Base-by-base conservation (phyloP, 2,113 vertebrate genomes). In the Chionomys nivalis region DNA sequence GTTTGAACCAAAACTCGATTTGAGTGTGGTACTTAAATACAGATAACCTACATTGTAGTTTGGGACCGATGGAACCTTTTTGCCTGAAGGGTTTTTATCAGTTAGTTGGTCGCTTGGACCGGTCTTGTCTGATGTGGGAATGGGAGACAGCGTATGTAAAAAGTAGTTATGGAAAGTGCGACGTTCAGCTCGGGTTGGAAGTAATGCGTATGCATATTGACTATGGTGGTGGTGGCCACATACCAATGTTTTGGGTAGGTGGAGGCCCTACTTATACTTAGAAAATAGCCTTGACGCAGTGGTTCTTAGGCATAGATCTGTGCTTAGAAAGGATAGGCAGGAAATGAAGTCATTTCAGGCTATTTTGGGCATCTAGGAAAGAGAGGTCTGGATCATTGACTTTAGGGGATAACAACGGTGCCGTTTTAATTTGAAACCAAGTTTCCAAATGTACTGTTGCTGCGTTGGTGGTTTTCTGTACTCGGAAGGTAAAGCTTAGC, bases 371-470 rank as follows among this genome's bases (percentile, higher is more conserved):
- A 47, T 91, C 81, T 75, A 14, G 77, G 90, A 70, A 17, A 36
- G 49, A 26, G 55, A 68, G 55, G 79, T 23, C 55, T 31, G 55
- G 66, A 47, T 55, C 36, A 10, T 90, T 66, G 63, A 16, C 75
- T 65, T 24, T 7, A 31, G 10, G 68, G 33, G 26, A 21, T 55
- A 65, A 33, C 23, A 24, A 39, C 17, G 1, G 21, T 44, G 14
- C 26, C 33, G 73, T 70, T 96, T 90, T 4, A 73, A 39, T 85
- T 65, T 94, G 42, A 81, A 87, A 24, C 36, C 49, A 79, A 26
- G 39, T 65, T 83, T 92, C n/a, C 33, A 23, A 23, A 0, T 76
- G 36, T 39, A 9, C 21, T 83, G 4, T 42, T 91, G 81, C 39
- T 44, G 17, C 73, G 8, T 58, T 65, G 65, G 7, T 26, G n/a